Evolutionary conservation across 2,113 vertebrate genomes (phyloP), one percentile per base, ranked within the genome.

Genomic region (Notarius lentiginosus): DNA sequence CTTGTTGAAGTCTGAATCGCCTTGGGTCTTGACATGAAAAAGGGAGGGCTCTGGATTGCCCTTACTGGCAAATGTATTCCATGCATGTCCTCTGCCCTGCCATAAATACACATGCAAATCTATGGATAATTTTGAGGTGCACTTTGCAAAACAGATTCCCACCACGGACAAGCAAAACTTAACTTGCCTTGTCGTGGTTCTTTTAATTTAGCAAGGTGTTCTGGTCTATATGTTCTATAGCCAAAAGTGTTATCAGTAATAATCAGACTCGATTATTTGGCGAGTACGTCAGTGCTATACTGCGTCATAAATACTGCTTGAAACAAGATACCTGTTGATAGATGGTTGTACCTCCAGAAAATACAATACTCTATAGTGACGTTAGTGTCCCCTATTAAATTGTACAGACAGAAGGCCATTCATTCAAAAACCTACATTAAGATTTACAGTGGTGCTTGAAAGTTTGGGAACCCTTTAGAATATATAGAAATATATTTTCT

Each of bases 71-170:
- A 79, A 79, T 68, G 49, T 68, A 75, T 75, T 60, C 70, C 47
- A 76, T 51, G 41, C n/a, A 34, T 41, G 66, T 73, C 47, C 10
- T 81, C 53, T 47, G 14, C 20, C 72, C 30, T 58, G 22, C 73
- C 66, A 75, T 75, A 86, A 73, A 86, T 73, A 82, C 79, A 55
- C 84, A 68, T 66, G 75, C 61, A 86, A 56, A 56, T 85, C 73
- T 85, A 34, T 65, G 84, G 75, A 66, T 85, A 34, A 77, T 41
- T 85, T 61, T 30, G n/a, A 30, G 49, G 49, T 58, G 12, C 1
- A 11, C 34, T 73, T 86, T 51, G 41, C 66, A 63, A 66, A 53
- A n/a, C 61, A 41, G 18, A 79, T 15, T 68, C 49, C 53, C 11
- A 24, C 27, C 10, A 68, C 18, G 75, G 18, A 68, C 75, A 68